phyloP scores from a whole-genome alignment of 2,113 vertebrate genomes.

The Salvelinus fontinalis region DNA sequence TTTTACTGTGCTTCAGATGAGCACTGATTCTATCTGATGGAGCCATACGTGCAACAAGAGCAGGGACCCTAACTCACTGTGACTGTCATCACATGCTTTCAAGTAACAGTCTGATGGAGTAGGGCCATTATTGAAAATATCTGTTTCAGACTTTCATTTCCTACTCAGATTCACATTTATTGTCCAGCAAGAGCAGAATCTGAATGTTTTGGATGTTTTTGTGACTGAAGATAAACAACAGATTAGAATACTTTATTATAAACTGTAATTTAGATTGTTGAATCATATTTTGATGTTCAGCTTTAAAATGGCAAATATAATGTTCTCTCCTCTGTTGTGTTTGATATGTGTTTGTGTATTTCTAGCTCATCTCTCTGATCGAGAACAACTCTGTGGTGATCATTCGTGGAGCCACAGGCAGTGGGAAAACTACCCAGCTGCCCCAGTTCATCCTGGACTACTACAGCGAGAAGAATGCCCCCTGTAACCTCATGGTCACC shows the following conservation, averaged over 20 bases:
- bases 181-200: too few species aligned
- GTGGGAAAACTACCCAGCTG: constrained; percentile 93
- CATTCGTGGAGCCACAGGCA: constrained; percentile 87
- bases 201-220: too few species aligned
- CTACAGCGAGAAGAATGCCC: constrained; percentile 54
- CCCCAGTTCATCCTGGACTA: constrained; percentile 91
- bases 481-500: constrained; percentile 91
- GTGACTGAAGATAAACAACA: not conserved
- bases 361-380: constrained; percentile 88
- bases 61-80: not conserved
- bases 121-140: too few species aligned
- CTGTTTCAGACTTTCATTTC: too few species aligned
- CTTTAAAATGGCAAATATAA: not conserved
- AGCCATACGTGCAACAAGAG: constrained; percentile 11
- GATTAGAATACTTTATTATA: not conserved
- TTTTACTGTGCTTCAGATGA: constrained; percentile 36
- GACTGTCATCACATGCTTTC: too few species aligned
- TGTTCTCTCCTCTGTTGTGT: constrained; percentile 8
- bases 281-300: not conserved
- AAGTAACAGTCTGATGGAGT: too few species aligned
- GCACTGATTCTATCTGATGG: constrained; percentile 8
- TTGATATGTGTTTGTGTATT: constrained; percentile 26
- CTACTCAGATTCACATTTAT: too few species aligned
- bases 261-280: not conserved
- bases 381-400: constrained; percentile 90